Evolutionary conservation across 64 coral and sea anemone species (phyloP).

Genomic region (Montipora foliosa): DNA sequence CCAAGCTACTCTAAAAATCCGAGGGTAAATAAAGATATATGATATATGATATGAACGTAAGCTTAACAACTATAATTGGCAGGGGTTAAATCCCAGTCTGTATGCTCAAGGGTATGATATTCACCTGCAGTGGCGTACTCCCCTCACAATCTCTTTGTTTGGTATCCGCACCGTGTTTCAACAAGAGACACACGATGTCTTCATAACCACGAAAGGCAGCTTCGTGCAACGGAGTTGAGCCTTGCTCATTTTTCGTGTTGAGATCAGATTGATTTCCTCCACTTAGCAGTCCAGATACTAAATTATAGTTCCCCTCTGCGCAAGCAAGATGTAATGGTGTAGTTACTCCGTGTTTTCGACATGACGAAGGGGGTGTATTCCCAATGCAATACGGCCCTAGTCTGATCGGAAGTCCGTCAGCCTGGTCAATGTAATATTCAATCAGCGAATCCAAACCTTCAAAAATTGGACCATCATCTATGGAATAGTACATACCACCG

Average conservation of each 20-base stretch:
- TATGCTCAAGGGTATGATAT: neutral
- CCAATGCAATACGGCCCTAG: conserved; percentile 76
- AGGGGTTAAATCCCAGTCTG: too few relatives aligned
- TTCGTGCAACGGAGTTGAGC: conserved; percentile 84
- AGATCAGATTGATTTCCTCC: conserved; percentile 81
- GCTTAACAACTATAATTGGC: too few relatives aligned
- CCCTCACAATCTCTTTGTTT: conserved; percentile 88
- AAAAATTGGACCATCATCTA: conserved; percentile 97
- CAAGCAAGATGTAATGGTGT: conserved; percentile 89
- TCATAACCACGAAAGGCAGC: conserved; percentile 73
- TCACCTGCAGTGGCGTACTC: conserved; percentile 86
- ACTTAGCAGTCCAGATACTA: conserved; percentile 79
- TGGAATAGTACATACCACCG: conserved; percentile 85
- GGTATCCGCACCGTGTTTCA: conserved; percentile 88
- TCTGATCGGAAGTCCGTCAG: conserved; percentile 89
- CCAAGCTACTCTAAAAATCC: too few relatives aligned
- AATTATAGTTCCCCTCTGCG: conserved; percentile 73
- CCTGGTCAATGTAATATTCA: conserved; percentile 94
- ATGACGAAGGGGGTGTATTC: conserved; percentile 83
- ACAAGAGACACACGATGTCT: conserved; percentile 77
- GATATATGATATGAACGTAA: too few relatives aligned
- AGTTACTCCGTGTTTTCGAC: conserved; percentile 83
- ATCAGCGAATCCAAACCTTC: conserved; percentile 91
- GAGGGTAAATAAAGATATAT: too few relatives aligned
- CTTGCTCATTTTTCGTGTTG: conserved; percentile 87